A percentile compares a stretch with the other conserved stretches of the same genome.
These are phyloP conservation scores for Microtus montanus DNA, from an alignment of 2,113 vertebrate genomes.

Conservation along the genomic window DNA sequence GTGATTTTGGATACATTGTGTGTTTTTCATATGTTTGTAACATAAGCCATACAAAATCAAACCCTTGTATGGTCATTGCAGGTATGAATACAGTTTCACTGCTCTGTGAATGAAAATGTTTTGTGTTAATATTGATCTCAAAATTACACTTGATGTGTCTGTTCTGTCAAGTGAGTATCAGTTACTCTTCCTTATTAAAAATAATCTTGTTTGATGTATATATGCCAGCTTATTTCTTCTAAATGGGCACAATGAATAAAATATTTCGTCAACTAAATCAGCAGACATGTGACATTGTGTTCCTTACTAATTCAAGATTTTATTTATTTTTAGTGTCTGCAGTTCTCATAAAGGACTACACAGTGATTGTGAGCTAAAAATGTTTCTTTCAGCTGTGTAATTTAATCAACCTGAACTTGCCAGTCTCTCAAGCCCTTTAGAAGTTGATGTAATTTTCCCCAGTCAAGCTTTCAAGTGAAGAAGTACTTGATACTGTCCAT, in stretches of 20 bases:
- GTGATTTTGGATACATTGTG: not conserved
- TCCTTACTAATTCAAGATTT: constrained; percentile 42
- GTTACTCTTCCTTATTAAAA: constrained; percentile 43
- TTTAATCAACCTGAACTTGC: constrained; percentile 66
- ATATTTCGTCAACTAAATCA: not conserved
- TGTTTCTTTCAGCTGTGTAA: constrained; percentile 69
- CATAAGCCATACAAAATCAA: not conserved
- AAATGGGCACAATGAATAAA: constrained; percentile 35
- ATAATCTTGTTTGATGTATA: not conserved
- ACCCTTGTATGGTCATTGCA: not conserved
- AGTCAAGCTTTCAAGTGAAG: constrained; percentile 59
- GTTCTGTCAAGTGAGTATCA: constrained; percentile 32
- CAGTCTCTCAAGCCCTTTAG: constrained; percentile 55
- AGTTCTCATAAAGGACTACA: constrained; percentile 57
- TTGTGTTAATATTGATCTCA: constrained; percentile 25
- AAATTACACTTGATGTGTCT: constrained; percentile 30
- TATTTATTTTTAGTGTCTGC: constrained; percentile 58
- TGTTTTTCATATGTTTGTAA: not conserved
- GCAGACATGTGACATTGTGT: constrained; percentile 16
- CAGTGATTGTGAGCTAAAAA: constrained; percentile 43
- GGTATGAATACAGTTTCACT: not conserved
- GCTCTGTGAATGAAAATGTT: constrained; percentile 8
- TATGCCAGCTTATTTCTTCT: constrained; percentile 48
- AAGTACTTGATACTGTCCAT: constrained; percentile 53
- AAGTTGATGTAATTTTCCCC: constrained; percentile 64